These are phyloP conservation scores for Erebia ligea DNA, from an alignment of 2,888 invertebrate species.

Conservation along the genomic window DNA sequence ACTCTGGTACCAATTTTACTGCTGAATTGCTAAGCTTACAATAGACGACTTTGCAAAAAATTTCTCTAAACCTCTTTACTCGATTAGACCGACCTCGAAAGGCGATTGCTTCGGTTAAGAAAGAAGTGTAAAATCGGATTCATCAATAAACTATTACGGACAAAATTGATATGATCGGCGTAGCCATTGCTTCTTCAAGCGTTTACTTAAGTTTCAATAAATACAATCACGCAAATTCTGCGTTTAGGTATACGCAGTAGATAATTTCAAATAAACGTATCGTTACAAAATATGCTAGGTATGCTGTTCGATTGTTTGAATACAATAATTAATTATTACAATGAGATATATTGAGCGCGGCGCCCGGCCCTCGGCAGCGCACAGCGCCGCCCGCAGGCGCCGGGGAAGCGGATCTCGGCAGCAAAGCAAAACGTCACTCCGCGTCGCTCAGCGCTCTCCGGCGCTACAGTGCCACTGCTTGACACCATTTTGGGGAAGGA, in stretches of 20 bases:
- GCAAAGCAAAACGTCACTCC: constrained; percentile 57
- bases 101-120: constrained; percentile 70
- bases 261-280: constrained; percentile 61
- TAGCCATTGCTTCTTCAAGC: constrained; percentile 79
- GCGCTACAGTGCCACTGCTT: constrained; percentile 53
- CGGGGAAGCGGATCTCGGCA: constrained; percentile 28
- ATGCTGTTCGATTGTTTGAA: constrained; percentile 43
- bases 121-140: constrained; percentile 80
- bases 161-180: constrained; percentile 82
- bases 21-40: constrained; percentile 81
- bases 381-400: background rate
- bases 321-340: constrained; percentile 33
- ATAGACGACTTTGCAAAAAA: constrained; percentile 76
- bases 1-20: constrained; percentile 82
- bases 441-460: constrained; percentile 57
- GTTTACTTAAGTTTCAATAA: constrained; percentile 47
- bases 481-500: constrained; percentile 77
- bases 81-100: constrained; percentile 65
- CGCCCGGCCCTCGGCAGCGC: background rate
- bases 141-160: constrained; percentile 79
- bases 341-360: constrained; percentile 50
- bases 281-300: constrained; percentile 50
- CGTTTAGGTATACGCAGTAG: constrained; percentile 64
- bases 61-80: constrained; percentile 68
- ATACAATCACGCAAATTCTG: constrained; percentile 43